phyloP scores from a whole-genome alignment of 2,888 invertebrate genomes.

The Agonopterix subpropinquella region DNA sequence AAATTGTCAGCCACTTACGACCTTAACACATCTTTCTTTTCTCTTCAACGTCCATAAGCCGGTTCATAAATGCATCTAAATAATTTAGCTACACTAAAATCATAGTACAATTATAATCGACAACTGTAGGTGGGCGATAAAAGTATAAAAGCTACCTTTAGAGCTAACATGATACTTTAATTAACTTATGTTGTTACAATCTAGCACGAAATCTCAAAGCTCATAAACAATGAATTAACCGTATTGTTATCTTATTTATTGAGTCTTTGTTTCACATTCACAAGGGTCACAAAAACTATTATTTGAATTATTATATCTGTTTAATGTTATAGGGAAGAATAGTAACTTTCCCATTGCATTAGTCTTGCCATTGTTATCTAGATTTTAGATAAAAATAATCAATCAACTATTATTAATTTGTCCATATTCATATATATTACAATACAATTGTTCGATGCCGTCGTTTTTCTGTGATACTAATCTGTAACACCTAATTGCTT shows the following conservation, averaged over 20 bases:
- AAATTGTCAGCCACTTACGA: too few species aligned
- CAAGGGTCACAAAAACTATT: constrained; percentile 29
- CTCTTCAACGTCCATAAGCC: too few species aligned
- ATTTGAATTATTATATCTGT: constrained; percentile 14
- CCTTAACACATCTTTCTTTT: too few species aligned
- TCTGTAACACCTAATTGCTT: too few species aligned
- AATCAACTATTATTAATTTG: constrained; percentile 20
- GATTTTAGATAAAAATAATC: constrained; percentile 28
- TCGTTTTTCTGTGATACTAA: too few species aligned
- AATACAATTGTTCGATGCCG: constrained; percentile 2
- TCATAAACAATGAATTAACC: constrained; percentile 28
- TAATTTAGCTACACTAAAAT: too few species aligned
- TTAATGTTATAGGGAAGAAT: constrained; percentile 10
- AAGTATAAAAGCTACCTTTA: too few species aligned
- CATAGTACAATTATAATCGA: too few species aligned
- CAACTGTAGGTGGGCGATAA: too few species aligned
- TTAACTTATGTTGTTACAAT: constrained; percentile 21
- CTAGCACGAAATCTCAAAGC: constrained; percentile 23
- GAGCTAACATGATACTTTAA: constrained; percentile 8
- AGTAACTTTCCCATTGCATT: constrained; percentile 28
- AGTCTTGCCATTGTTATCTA: constrained; percentile 22
- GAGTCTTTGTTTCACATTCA: constrained; percentile 38
- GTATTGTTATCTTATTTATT: constrained; percentile 26
- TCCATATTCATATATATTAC: constrained; percentile 8
- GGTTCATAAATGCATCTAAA: too few species aligned